A percentile compares a stretch with the other conserved stretches of the same genome.
Conservation (phyloP, 2,888 invertebrate genomes). For the Xanthia togata region DNA sequence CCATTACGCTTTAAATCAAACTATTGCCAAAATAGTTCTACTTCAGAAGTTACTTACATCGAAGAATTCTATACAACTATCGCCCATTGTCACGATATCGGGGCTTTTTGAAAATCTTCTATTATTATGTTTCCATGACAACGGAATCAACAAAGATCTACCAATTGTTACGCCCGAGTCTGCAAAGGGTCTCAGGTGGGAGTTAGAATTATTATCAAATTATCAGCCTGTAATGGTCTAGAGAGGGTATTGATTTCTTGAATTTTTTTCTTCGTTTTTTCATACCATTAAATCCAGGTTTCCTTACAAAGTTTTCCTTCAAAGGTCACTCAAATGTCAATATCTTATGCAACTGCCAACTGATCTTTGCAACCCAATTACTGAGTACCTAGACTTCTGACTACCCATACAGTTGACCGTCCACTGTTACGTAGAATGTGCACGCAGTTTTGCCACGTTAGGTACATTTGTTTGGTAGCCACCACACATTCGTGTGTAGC, state of each 20-base stretch:
- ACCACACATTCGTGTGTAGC: background rate
- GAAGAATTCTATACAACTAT: background rate
- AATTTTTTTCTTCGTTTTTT: background rate
- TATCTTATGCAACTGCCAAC: background rate
- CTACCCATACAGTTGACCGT: background rate
- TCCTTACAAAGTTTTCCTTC: background rate
- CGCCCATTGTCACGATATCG: background rate
- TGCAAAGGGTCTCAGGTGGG: slow-evolving; percentile 16
- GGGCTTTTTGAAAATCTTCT: background rate
- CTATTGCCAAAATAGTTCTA: background rate
- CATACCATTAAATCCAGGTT: background rate
- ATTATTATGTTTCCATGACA: slow-evolving; percentile 12
- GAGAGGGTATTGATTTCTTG: background rate
- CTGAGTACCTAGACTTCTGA: background rate
- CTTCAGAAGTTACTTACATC: background rate
- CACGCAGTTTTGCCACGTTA: background rate
- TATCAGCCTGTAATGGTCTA: background rate
- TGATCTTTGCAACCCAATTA: background rate
- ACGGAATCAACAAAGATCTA: slow-evolving; percentile 4
- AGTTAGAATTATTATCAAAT: background rate
- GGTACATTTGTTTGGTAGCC: background rate
- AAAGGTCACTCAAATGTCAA: background rate
- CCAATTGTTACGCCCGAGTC: background rate
- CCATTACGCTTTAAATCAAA: background rate
- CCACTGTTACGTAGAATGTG: background rate